phyloP scores from a whole-genome alignment of 2,113 vertebrate species.

The Chroicocephalus ridibundus region DNA sequence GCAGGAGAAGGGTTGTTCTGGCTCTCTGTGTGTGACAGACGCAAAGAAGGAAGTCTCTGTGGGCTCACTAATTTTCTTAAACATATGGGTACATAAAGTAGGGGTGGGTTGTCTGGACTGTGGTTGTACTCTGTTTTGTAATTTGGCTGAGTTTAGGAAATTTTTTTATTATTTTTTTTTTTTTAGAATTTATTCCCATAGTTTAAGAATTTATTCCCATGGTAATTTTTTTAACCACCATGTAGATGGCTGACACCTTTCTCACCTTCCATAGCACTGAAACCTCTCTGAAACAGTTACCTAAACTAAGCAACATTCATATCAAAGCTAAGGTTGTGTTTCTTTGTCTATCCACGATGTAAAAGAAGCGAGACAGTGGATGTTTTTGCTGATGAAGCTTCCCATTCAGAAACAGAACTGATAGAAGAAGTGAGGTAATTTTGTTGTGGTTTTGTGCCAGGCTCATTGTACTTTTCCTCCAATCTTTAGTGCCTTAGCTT shows the following conservation, averaged over 20 bases:
- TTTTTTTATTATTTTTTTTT: not conserved
- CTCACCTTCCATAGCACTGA: not conserved
- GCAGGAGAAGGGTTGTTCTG: not conserved
- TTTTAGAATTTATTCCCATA: not conserved
- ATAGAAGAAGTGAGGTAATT: constrained; percentile 70
- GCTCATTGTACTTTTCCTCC: constrained; percentile 13
- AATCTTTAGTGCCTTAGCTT: constrained; percentile 19
- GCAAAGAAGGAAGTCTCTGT: not conserved
- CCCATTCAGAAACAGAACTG: constrained; percentile 68
- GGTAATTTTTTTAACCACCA: not conserved
- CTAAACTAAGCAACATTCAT: not conserved
- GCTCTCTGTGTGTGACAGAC: not conserved
- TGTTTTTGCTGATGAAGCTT: constrained; percentile 69
- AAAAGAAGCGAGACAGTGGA: constrained; percentile 74
- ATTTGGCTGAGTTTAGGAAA: not conserved
- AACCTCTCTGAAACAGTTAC: not conserved
- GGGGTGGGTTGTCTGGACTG: not conserved
- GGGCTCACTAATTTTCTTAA: not conserved
- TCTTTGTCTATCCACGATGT: constrained; percentile 51
- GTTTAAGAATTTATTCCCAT: not conserved
- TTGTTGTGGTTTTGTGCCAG: constrained; percentile 42
- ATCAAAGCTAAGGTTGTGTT: constrained; percentile 57
- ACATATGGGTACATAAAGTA: not conserved
- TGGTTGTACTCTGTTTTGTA: not conserved
- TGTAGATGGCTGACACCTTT: not conserved